These are phyloP conservation scores for Periophthalmus modestus DNA, from an alignment of 2,113 vertebrate genomes.

Conservation along the genomic window DNA sequence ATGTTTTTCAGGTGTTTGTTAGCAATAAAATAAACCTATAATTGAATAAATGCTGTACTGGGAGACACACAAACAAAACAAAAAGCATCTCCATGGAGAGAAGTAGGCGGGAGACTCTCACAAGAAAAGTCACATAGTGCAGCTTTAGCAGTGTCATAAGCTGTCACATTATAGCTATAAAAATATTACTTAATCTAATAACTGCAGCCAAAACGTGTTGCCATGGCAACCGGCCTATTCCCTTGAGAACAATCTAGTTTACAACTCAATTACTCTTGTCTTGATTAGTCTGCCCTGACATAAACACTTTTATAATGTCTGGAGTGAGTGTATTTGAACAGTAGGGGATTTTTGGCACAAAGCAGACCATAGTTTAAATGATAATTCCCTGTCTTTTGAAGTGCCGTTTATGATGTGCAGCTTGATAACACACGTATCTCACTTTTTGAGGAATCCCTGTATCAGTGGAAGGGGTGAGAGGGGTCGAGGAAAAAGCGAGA, in stretches of 20 bases:
- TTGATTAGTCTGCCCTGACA: slow-evolving; percentile 35
- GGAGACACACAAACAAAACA: no score
- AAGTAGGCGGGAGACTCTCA: no score
- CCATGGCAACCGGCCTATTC: neutral
- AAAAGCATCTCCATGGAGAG: no score
- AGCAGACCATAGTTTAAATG: slow-evolving; percentile 17
- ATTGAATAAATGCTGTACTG: no score
- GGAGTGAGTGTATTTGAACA: neutral
- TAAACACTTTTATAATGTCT: slow-evolving; percentile 26
- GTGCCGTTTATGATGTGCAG: slow-evolving; percentile 55
- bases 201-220: neutral
- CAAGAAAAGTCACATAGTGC: no score
- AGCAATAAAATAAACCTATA: no score
- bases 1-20: no score
- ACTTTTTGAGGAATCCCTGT: slow-evolving; percentile 22
- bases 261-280: slow-evolving; percentile 30
- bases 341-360: slow-evolving; percentile 19
- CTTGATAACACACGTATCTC: slow-evolving; percentile 54
- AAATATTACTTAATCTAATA: neutral
- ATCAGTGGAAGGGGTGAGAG: slow-evolving; percentile 10
- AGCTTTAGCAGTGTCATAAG: neutral
- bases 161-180: neutral
- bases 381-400: slow-evolving; percentile 47
- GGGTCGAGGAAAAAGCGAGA: slow-evolving; percentile 2
- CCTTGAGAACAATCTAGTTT: slow-evolving; percentile 35